Conservation (phyloP, 1,140 invertebrate genomes). For the Bombus difficillimus region DNA sequence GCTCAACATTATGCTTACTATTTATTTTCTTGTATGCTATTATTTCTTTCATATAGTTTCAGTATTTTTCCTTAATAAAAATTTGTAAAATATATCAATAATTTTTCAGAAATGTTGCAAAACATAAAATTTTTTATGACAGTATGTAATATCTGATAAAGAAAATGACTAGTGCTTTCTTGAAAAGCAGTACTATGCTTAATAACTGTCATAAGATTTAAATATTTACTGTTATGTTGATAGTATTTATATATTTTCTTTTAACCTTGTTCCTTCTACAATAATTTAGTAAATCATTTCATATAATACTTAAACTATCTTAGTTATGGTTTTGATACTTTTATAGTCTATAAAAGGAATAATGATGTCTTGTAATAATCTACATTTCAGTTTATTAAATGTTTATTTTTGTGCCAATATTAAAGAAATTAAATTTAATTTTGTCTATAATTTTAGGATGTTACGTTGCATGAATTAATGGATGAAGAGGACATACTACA, state of each 20-base stretch:
- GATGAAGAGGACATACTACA: constrained; percentile 97
- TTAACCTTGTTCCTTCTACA: neutral
- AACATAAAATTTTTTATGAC: neutral
- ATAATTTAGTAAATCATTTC: neutral
- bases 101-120: neutral
- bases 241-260: neutral
- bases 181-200: neutral
- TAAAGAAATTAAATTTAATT: constrained; percentile 15
- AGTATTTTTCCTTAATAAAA: neutral
- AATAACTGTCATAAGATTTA: neutral
- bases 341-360: neutral
- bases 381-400: neutral
- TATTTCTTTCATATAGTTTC: neutral
- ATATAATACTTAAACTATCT: neutral
- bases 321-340: neutral
- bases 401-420: neutral
- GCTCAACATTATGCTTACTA: neutral
- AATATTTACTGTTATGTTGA: neutral
- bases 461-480: constrained; percentile 94
- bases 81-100: neutral
- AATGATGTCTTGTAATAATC: neutral
- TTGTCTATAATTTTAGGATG: constrained; percentile 87
- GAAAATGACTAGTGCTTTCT: neutral
- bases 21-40: neutral
- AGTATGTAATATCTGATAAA: neutral